Evolutionary conservation across 1,140 invertebrate species (phyloP).

Genomic region (Theocolax elegans): DNA sequence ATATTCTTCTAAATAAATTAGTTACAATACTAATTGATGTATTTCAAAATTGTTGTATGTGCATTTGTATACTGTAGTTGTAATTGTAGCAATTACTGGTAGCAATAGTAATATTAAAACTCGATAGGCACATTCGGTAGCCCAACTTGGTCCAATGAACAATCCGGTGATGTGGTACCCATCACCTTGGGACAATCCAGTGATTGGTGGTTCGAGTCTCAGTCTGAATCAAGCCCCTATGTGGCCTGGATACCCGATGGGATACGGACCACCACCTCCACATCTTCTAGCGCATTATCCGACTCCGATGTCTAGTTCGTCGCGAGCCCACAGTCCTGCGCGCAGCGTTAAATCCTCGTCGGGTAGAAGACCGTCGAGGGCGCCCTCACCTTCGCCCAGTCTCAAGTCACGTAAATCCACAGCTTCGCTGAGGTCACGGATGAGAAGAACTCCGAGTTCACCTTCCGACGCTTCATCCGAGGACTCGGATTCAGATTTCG

Average conservation of each 20-base stretch:
- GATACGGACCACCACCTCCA: constrained; percentile 61
- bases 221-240: constrained; percentile 60
- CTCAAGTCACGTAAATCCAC: constrained; percentile 74
- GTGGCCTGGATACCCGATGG: constrained; percentile 60
- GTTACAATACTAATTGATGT: no score
- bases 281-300: constrained; percentile 67
- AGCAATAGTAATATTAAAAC: no score
- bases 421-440: constrained; percentile 58
- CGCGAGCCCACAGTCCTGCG: constrained; percentile 64
- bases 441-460: constrained; percentile 61
- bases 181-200: constrained; percentile 54
- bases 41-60: no score
- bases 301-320: constrained; percentile 54
- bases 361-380: constrained; percentile 67
- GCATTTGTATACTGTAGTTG: no score
- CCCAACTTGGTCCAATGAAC: constrained; percentile 68
- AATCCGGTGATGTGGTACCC: constrained; percentile 67
- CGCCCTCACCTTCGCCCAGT: constrained; percentile 77
- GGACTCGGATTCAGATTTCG: constrained; percentile 70
- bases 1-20: no score
- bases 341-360: constrained; percentile 63
- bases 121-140: constrained; percentile 81
- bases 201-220: constrained; percentile 60
- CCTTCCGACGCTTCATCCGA: constrained; percentile 65
- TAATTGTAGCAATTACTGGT: no score